Conservation (phyloP, 2,113 vertebrate species). For the Dendropsophus ebraccatus region DNA sequence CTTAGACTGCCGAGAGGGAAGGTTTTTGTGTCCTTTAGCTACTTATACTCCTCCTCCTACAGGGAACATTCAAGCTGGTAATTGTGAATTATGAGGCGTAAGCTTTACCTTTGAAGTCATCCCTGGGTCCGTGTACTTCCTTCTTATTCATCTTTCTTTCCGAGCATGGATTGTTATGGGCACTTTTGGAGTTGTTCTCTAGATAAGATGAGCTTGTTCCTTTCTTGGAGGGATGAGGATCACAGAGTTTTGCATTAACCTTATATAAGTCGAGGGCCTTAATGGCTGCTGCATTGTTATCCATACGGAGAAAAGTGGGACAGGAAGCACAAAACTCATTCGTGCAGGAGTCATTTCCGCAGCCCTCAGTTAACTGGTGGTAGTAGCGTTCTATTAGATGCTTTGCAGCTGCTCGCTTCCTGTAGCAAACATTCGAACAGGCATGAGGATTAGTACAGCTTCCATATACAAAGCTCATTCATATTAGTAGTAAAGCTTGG, state of each 20-base stretch:
- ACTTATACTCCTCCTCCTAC: no score
- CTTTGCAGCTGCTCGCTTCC: conserved; percentile 99
- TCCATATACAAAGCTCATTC: conserved; percentile 69
- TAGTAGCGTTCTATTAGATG: conserved; percentile 99
- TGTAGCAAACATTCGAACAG: conserved; percentile 84
- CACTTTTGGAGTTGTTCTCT: conserved; percentile 83
- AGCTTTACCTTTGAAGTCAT: conserved; percentile 89
- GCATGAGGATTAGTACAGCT: conserved; percentile 78
- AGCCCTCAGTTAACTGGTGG: conserved; percentile 98
- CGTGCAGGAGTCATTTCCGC: conserved; percentile 98
- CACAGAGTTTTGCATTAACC: conserved; percentile 97
- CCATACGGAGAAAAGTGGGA: conserved; percentile 89
- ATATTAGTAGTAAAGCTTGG: conserved; percentile 69
- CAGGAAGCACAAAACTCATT: conserved; percentile 98
- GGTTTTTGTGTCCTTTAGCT: no score
- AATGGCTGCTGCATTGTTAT: conserved; percentile 96
- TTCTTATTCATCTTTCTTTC: conserved; percentile 85
- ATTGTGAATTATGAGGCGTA: not conserved
- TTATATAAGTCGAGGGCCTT: conserved; percentile 98
- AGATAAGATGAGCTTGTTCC: conserved; percentile 92
- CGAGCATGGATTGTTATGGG: conserved; percentile 80
- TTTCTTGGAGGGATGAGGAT: conserved; percentile 95
- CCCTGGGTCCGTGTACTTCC: conserved; percentile 80
- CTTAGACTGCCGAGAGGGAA: not conserved
- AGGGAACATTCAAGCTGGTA: no score